Base-by-base conservation (phyloP, 53 echinoderm and acorn worm species). In the Echinometra lucunter region DNA sequence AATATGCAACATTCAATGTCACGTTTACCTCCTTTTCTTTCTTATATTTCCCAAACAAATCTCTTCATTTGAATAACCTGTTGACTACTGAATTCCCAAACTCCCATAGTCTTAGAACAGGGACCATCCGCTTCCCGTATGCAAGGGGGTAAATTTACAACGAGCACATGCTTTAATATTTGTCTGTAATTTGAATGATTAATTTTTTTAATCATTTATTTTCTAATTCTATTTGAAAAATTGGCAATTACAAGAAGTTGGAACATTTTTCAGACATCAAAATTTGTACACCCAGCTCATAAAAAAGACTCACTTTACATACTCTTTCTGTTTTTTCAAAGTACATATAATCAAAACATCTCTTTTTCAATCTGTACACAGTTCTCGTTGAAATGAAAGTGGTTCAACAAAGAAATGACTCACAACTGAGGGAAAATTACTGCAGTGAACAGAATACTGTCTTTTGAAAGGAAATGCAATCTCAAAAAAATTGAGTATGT, bases 221-320 rank as follows among this genome's bases (percentile, higher is more conserved):
- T 78, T 78, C 38, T 78, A 38, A 78, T 78, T 78, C 78, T 78
- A 38, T 78, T 78, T 78, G 78, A 78, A 78, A 78, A 78, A 78
- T 78, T 78, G 78, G 78, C 78, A 78, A 78, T 42, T 78, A 78
- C 40, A 78, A 78, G 78, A 78, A 78, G 19, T 42, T 38, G 10
- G 9, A 53, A 49, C 30, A 88, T 42, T 88, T 55, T 35, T 30
- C 44, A 53, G 88, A 88, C 88, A 88, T 32, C 53, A 88, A 88
- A n/a, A 53, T 88, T 88, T 88, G 88, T 88, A 88, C 88, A 88
- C 55, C 88, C 88, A 88, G 88, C 49, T 88, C 88, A 55, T 88
- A 88, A 55, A 56, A 53, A 49, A 57, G 88, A 88, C 88, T 88
- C 38, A 78, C 4, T 78, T 78, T 42, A 78, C 78, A 78, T 78